A percentile compares a stretch with the other conserved stretches of the same genome.
Evolutionary conservation across 2,888 invertebrate genomes (phyloP).

Genomic region (Hemaris fuciformis): DNA sequence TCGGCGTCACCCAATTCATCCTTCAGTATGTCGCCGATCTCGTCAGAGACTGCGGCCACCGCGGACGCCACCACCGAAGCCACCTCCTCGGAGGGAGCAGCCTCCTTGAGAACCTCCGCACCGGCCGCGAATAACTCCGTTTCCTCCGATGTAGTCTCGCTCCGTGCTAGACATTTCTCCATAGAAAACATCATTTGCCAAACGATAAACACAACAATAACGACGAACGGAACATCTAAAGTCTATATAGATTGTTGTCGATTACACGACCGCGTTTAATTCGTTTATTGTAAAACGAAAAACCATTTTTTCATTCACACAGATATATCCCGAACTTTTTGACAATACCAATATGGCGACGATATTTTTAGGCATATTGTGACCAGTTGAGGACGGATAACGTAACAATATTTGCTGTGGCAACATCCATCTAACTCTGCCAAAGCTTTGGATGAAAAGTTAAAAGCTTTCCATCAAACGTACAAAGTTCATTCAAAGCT

Average conservation of each 20-base stretch:
- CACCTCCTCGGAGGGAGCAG: conserved; percentile 63
- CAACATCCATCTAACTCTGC: conserved; percentile 37
- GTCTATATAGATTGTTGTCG: conserved; percentile 57
- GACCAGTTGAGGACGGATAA: conserved; percentile 63
- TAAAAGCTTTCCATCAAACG: conserved; percentile 9
- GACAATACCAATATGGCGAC: conserved; percentile 83
- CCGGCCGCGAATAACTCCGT: conserved; percentile 59
- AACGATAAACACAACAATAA: conserved; percentile 64
- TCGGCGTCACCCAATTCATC: conserved; percentile 72
- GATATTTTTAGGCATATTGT: conserved; percentile 79
- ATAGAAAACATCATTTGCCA: conserved; percentile 76
- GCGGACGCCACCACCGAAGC: conserved; percentile 70
- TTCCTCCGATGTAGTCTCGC: conserved; percentile 57
- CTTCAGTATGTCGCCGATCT: conserved; percentile 75
- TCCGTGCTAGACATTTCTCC: conserved; percentile 71
- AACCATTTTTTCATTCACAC: conserved; percentile 77
- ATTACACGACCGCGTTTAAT: conserved; percentile 64
- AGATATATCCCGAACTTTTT: conserved; percentile 72
- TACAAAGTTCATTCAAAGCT: neutral
- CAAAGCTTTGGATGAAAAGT: neutral
- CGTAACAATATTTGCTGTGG: conserved; percentile 53
- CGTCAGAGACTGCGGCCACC: conserved; percentile 71
- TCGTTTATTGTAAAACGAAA: conserved; percentile 60
- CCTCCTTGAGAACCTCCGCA: conserved; percentile 52
- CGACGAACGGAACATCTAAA: conserved; percentile 75